These are phyloP conservation scores for Anoura caudifer DNA, from an alignment of 2,113 vertebrate species.

Conservation along the genomic window DNA sequence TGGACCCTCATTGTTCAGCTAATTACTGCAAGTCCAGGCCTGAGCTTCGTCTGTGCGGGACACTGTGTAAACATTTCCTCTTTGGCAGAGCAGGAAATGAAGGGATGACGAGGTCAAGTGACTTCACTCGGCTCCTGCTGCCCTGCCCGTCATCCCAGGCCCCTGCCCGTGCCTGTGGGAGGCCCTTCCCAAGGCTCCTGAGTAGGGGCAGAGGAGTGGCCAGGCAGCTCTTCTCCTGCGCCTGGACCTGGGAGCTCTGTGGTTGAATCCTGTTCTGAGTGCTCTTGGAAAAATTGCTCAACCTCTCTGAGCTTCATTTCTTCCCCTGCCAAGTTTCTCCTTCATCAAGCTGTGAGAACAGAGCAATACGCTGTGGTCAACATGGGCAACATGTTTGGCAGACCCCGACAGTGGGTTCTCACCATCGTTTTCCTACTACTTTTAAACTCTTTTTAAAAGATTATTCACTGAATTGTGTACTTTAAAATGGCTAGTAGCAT, in stretches of 20 bases:
- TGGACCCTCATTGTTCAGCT: conserved; percentile 24
- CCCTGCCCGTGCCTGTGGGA: not conserved
- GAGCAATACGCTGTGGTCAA: accelerated
- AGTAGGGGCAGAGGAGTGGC: not conserved
- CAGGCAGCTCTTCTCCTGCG: accelerated
- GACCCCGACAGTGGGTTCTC: not conserved
- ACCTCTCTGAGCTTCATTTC: not conserved
- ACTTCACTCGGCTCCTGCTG: conserved; percentile 31
- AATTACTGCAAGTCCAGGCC: conserved; percentile 35
- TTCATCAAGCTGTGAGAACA: not conserved
- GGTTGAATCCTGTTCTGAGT: not conserved
- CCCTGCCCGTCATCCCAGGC: not conserved
- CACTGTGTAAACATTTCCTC: conserved; percentile 57
- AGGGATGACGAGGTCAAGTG: conserved; percentile 53
- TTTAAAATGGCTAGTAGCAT: not conserved
- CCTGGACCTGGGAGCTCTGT: not conserved
- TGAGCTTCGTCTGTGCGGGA: not conserved
- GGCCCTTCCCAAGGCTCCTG: not conserved
- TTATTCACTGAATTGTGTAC: too few relatives aligned
- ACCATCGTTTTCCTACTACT: not conserved
- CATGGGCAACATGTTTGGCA: accelerated
- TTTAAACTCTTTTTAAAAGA: not conserved
- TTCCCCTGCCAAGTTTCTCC: too few relatives aligned
- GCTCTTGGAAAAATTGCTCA: not conserved
- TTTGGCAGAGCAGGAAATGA: conserved; percentile 58